These are phyloP conservation scores for Drosophila orosa DNA, from an alignment of 1,140 invertebrate species.

Conservation along the genomic window DNA sequence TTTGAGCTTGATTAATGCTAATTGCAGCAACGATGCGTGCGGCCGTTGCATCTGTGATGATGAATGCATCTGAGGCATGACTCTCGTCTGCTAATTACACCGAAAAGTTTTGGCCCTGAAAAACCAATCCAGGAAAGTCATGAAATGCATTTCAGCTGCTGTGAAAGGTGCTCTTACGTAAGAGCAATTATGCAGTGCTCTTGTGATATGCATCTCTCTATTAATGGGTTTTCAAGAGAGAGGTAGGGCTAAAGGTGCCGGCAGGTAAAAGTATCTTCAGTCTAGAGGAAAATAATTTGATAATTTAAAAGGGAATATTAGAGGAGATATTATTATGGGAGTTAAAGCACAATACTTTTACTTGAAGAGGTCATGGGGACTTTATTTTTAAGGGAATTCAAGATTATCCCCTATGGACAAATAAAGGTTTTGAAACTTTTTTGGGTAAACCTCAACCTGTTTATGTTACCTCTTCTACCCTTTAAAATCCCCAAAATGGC, in stretches of 20 bases:
- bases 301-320: background rate
- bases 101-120: conserved; percentile 48
- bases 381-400: background rate
- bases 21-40: conserved; percentile 50
- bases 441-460: background rate
- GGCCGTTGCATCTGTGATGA: conserved; percentile 24
- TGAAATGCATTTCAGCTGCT: conserved; percentile 32
- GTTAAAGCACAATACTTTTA: background rate
- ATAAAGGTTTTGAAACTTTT: background rate
- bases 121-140: conserved; percentile 30
- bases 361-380: background rate
- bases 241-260: too few species aligned
- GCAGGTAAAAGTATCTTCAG: conserved; percentile 35
- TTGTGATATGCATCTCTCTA: conserved; percentile 45
- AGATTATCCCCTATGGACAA: background rate
- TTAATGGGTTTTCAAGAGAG: conserved; percentile 29
- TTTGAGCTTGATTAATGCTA: conserved; percentile 72
- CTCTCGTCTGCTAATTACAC: conserved; percentile 42
- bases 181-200: conserved; percentile 35
- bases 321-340: too few species aligned
- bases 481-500: background rate
- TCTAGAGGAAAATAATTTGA: background rate
- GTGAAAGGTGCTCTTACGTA: conserved; percentile 39
- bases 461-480: background rate
- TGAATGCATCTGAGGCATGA: conserved; percentile 21